Percentiles rank a stretch among this genome's conserved stretches.
Evolutionary conservation across 2,113 vertebrate species (phyloP).

Genomic region (Nyctibius bracteatus): DNA sequence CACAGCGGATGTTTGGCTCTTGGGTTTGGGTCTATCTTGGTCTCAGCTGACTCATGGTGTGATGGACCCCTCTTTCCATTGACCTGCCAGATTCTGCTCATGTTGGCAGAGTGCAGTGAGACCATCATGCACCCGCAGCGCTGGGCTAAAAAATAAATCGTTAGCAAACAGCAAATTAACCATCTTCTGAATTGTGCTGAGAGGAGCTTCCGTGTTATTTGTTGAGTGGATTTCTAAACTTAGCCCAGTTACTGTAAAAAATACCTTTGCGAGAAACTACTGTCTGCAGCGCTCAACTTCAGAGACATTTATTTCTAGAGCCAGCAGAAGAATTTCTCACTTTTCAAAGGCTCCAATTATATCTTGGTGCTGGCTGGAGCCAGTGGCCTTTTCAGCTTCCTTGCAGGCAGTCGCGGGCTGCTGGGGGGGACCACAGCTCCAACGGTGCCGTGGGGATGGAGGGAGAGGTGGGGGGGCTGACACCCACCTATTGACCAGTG

Average conservation of each 20-base stretch:
- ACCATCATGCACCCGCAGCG: background rate
- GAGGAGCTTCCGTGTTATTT: background rate
- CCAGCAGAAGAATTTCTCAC: background rate
- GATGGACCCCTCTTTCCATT: background rate
- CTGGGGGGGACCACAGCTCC: background rate
- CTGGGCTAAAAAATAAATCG: background rate
- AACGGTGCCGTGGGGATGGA: accelerated
- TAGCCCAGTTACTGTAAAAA: constrained; percentile 29
- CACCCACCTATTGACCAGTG: background rate
- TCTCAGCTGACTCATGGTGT: background rate
- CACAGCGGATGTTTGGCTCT: background rate
- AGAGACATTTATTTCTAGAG: constrained; percentile 49
- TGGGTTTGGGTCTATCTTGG: background rate
- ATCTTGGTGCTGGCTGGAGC: background rate
- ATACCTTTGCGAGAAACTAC: background rate
- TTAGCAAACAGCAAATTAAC: background rate
- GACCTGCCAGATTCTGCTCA: background rate
- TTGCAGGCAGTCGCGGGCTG: background rate
- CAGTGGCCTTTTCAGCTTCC: background rate
- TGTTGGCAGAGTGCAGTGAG: background rate
- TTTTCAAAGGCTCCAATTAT: constrained; percentile 52
- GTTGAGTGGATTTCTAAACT: constrained; percentile 37
- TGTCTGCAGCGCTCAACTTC: background rate
- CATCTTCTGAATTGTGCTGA: background rate
- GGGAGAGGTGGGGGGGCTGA: background rate